Conservation (phyloP, 2,888 invertebrate species). For the Tetragonisca angustula region DNA sequence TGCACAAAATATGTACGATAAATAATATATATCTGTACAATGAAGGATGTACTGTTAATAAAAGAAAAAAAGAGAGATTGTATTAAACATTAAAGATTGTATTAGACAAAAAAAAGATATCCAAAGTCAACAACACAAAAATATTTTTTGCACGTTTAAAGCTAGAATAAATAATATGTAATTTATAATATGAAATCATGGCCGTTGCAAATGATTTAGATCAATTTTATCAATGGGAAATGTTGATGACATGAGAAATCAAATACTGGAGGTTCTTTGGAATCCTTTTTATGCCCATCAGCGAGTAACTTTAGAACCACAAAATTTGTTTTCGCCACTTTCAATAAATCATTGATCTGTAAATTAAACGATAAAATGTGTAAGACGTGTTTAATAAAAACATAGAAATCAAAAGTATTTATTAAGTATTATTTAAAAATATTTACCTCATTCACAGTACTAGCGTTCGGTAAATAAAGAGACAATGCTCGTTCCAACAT, state of each 20-base stretch:
- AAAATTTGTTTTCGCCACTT: conserved; percentile 97
- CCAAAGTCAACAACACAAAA: conserved; percentile 42
- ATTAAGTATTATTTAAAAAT: neutral
- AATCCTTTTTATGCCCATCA: conserved; percentile 96
- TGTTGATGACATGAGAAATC: conserved; percentile 95
- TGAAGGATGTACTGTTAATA: conserved; percentile 37
- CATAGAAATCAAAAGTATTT: neutral
- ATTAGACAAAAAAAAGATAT: conserved; percentile 34
- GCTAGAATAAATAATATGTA: conserved; percentile 69
- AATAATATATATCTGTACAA: conserved; percentile 58
- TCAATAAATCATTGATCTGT: conserved; percentile 92
- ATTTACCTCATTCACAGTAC: conserved; percentile 80
- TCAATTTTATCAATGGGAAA: conserved; percentile 94
- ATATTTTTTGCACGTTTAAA: conserved; percentile 47
- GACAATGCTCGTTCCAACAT: conserved; percentile 93
- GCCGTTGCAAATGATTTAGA: conserved; percentile 71
- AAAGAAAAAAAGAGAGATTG: conserved; percentile 1
- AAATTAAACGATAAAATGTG: conserved; percentile 72
- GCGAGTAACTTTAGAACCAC: conserved; percentile 96
- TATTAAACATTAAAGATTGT: conserved; percentile 3
- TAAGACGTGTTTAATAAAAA: neutral
- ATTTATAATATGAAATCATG: conserved; percentile 55
- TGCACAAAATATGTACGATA: conserved; percentile 51
- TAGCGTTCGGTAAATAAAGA: conserved; percentile 88
- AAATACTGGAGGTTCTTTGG: conserved; percentile 93